Conservation (phyloP, 2,888 invertebrate species). For the Nephrotoma appendiculata region DNA sequence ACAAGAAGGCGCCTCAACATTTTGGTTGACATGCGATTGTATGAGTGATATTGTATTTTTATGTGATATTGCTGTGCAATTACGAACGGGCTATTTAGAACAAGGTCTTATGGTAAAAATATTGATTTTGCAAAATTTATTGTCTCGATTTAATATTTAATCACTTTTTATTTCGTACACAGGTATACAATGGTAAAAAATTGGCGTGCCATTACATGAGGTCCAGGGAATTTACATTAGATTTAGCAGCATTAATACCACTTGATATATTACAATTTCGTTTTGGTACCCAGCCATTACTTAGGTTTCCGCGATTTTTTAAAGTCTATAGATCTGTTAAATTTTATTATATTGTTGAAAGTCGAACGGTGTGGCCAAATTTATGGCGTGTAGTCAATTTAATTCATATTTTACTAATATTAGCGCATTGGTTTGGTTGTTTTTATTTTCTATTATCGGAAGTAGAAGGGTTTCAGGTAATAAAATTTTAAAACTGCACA, state of each 20-base stretch:
- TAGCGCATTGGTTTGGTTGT: conserved; percentile 97
- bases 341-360: conserved; percentile 94
- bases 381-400: conserved; percentile 91
- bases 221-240: conserved; percentile 72
- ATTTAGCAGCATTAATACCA: conserved; percentile 68
- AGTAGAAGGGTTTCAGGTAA: conserved; percentile 68
- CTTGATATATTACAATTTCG: conserved; percentile 75
- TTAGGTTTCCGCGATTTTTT: conserved; percentile 76
- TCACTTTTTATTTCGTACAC: neutral
- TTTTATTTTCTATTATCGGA: conserved; percentile 92
- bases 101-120: conserved; percentile 70
- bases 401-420: conserved; percentile 83
- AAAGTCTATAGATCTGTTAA: conserved; percentile 84
- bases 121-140: neutral
- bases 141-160: neutral
- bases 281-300: conserved; percentile 69
- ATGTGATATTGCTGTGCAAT: conserved; percentile 77
- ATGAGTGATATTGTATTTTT: conserved; percentile 78
- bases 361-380: conserved; percentile 89
- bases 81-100: conserved; percentile 88
- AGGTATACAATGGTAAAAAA: conserved; percentile 81
- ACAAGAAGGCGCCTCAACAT: conserved; percentile 54
- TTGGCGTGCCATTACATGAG: conserved; percentile 77
- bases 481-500: neutral
- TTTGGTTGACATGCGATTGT: conserved; percentile 73